These are phyloP conservation scores for Chouioia cunea DNA, from an alignment of 2,888 invertebrate species.

Conservation along the genomic window DNA sequence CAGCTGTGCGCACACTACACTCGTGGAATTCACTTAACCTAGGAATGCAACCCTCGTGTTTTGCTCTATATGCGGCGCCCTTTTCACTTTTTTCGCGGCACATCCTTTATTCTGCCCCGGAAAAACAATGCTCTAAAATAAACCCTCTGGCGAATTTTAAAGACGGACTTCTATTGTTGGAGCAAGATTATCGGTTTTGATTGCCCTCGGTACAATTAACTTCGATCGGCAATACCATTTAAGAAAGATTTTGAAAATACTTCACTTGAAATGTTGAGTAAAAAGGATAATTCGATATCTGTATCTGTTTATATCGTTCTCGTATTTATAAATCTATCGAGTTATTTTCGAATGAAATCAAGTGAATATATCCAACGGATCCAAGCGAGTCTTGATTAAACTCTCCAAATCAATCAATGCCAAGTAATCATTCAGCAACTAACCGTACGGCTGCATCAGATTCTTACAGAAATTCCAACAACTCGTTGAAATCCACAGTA, in stretches of 20 bases:
- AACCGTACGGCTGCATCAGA: slow-evolving; percentile 13
- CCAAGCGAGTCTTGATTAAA: slow-evolving; percentile 16
- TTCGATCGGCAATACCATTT: no score
- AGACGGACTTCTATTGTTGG: background rate
- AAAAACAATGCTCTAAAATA: background rate
- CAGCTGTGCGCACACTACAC: slow-evolving; percentile 20
- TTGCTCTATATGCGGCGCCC: slow-evolving; percentile 37
- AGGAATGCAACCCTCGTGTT: slow-evolving; percentile 63
- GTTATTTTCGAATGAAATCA: no score
- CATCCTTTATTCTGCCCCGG: slow-evolving; percentile 19
- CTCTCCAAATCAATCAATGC: no score
- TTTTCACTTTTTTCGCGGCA: slow-evolving; percentile 29
- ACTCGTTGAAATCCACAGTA: slow-evolving; percentile 6
- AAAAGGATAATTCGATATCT: no score
- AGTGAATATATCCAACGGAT: no score
- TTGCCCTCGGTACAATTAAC: no score
- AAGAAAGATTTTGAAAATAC: background rate
- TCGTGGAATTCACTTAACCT: slow-evolving; percentile 64
- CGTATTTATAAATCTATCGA: no score
- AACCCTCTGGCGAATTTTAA: slow-evolving; percentile 4
- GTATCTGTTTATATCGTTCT: background rate
- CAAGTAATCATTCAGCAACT: slow-evolving; percentile 25
- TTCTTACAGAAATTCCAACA: background rate
- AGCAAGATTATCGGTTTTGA: no score
- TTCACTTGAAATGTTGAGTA: no score